Evolutionary conservation across 1,140 invertebrate species (phyloP), one percentile per base, ranked within the genome.

Genomic region (Brachionus paranguensis): DNA sequence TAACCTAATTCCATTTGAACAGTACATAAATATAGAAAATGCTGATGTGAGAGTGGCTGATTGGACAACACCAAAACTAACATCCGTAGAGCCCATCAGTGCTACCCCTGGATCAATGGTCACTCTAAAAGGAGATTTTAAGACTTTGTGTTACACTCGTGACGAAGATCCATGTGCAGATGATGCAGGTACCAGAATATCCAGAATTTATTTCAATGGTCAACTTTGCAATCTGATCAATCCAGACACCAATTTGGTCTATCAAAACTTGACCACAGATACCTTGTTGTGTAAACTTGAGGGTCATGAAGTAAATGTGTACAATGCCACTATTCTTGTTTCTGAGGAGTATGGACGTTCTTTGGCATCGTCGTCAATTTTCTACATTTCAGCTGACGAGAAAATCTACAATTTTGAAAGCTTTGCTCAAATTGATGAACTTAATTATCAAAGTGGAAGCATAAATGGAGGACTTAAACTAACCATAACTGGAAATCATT

Each of bases 41-140:
- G 53, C 53, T 8, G 33, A 41, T 27, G 20, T 79, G 2, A 10
- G 17, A 50, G 50, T 60, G 33, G 20, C 85, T 33, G 60, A 65
- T 47, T 37, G 50, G n/a, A n/a, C 29, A 41, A 86, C 87, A 24
- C 86, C 87, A 11, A 74, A 53, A 7, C 60, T 87, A 10, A 85
- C 76, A 2, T 17, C 65, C 3, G 47, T 87, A 6, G 85, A 53
- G 43, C 83, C 65, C 8, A 83, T 33, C 12, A 76, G 85, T 10
- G 86, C 85, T 10, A 86, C 85, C 2, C 68, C 84, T 4, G 24
- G 50, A 0, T 86, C 86, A 70, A 74, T 45, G 8, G 65, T 88
- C 20, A 84, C 85, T 0, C 24, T 87, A 6, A 41, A 27, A 45
- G 87, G 87, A 10, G 29, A 55, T 20, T 79, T 79, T 24, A 79